A percentile compares a stretch with the other conserved stretches of the same genome.
Conservation (phyloP, 1,140 invertebrate genomes). For the Magallana ariakensis region DNA sequence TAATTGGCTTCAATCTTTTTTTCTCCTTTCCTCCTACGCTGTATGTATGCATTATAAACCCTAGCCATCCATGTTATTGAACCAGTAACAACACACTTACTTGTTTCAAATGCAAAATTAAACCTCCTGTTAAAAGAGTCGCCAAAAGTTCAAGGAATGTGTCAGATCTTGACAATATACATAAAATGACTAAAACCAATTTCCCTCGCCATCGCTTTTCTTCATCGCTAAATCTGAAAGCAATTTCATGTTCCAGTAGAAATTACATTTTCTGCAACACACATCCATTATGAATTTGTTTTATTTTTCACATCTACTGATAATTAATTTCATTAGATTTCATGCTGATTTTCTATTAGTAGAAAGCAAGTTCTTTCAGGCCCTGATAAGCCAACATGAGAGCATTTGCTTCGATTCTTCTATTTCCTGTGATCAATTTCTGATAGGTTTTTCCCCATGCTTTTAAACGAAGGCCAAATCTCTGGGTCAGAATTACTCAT, state of each 20-base stretch:
- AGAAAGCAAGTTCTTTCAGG: neutral
- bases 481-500: slow-evolving; percentile 17
- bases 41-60: slow-evolving; percentile 7
- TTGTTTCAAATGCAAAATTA: neutral
- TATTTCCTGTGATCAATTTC: neutral
- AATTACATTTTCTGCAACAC: slow-evolving; percentile 15
- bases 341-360: slow-evolving; percentile 2
- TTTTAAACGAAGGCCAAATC: neutral
- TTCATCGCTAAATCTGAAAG: slow-evolving; percentile 22
- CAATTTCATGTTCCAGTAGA: slow-evolving; percentile 33
- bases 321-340: slow-evolving; percentile 36
- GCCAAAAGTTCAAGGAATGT: neutral
- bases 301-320: slow-evolving; percentile 8
- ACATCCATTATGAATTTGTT: neutral
- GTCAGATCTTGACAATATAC: neutral
- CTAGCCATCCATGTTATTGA: slow-evolving; percentile 6
- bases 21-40: slow-evolving; percentile 25
- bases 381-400: slow-evolving; percentile 16
- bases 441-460: neutral
- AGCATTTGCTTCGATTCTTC: neutral
- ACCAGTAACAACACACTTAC: neutral
- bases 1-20: neutral
- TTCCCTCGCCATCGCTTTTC: neutral
- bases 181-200: neutral
- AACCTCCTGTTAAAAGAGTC: neutral